Base-by-base conservation (phyloP, 2,113 vertebrate genomes). In the Callorhinus ursinus region DNA sequence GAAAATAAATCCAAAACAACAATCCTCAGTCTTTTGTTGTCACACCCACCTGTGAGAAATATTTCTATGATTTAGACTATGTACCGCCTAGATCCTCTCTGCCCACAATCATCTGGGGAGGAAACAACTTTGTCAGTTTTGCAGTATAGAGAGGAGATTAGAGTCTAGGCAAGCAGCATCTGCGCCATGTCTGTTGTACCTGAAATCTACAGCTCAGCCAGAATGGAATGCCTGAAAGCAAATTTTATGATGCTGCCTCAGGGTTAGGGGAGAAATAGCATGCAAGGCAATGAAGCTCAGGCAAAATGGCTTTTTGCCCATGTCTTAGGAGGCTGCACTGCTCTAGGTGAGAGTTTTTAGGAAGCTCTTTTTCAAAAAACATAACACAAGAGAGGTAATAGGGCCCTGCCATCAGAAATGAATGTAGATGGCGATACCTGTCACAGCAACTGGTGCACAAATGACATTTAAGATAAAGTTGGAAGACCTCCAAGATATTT, bases 391-490 rank as follows among this genome's bases (percentile, higher is more conserved):
- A 94, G 31, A 92, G 49, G 46, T 86, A 89, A 80, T 53, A 88
- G 55, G 39, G 9, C 14, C 61, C 53, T 33, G 42, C 24, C 21
- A 16, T 82, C 86, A 79, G n/a, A 82, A 89, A 86, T 59, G 36
- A 86, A 82, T 65, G 16, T 85, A 95, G 59, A 61, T 95, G 74
- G 59, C 51, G 86, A n/a, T 94, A 90, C 71, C 72, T 82, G 16
- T 63, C 85, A 55, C 21, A 92, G 82, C 90, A 83, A 94, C 53
- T 83, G 33, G 65, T 85, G 51, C 51, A 49, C 59, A 90, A 71
- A 61, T 89, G 67, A 79, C 55, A 95, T 95, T 87, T 89, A 86
- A 92, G 46, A 65, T 87, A 31, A 72, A 87, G 81, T 22, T 97
- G 19, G 39, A 76, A 87, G 74, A 94, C 79, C 61, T 77, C 8